Evolutionary conservation across 2,888 invertebrate genomes (phyloP), one percentile per base, ranked within the genome.

Genomic region (Nomada lathburiana): DNA sequence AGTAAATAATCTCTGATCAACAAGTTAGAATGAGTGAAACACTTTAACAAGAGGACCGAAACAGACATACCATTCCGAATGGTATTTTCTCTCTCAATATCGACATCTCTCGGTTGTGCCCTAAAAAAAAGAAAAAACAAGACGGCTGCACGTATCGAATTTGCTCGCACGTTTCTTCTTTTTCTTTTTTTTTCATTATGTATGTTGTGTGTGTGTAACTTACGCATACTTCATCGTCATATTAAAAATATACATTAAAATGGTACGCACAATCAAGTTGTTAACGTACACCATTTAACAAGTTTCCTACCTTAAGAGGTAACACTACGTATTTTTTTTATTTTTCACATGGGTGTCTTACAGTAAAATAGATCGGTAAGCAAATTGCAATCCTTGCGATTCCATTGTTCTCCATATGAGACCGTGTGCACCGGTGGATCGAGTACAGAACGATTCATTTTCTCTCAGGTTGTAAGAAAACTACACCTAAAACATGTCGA

Each of bases 161-260:
- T 50, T 59, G 9, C 42, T 64, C 78, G 23, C 57, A 29, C 63
- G 42, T 65, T 36, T 53, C 36, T 36, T 36, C 36, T n/a, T 65
- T 2, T 65, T n/a, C n/a, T 16, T 67, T 62, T 29, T 73, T 20
- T 72, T 55, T 80, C 9, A 23, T 57, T 26, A 26, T 20, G 42
- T 82, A 76, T 79, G 74, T 78, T 74, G 67, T 71, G 82, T 68
- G 44, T 79, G 83, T 86, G 86, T 85, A 86, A 85, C 90, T 89
- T 90, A 90, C 84, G 85, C 82, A 82, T 90, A 89, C 70, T 85
- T 89, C 47, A 60, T 59, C 89, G 20, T 65, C 89, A 90, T 91
- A 92, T 92, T 91, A 91, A 92, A 92, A 92, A 92, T 92, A 92
- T 92, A 91, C 91, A 91, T 92, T 90, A 88, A 91, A 88, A 89